Base-by-base conservation (phyloP, 1,140 invertebrate species). In the Pinna nobilis region DNA sequence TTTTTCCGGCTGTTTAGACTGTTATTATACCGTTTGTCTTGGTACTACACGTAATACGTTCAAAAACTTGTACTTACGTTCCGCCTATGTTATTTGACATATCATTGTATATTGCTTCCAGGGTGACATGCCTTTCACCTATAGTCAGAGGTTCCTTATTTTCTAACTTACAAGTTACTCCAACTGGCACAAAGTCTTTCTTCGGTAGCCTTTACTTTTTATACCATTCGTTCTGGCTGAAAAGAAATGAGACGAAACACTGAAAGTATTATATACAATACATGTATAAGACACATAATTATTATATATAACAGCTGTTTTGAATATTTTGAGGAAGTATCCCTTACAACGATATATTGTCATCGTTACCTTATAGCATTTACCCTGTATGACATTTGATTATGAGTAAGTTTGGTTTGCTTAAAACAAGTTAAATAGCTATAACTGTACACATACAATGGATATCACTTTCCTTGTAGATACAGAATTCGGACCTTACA, bases 71-170 rank as follows among this genome's bases (percentile, higher is more conserved):
- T 59, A 2, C 63, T 65, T 65, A 65, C 47, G 51, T n/a, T 50
- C 63, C 63, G 33, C 32, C 47, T 50, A 32, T 47, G 51, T 50
- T 50, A 28, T 50, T 39, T 20, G 63, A 33, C 18, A 65, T 47
- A 65, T 65, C 63, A 13, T 41, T 51, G 28, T 65, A 65, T 5
- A 65, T 50, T 3, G 6, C 47, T 20, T 65, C 63, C 18, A 65
- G 47, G 11, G 51, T 15, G 15, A 32, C 33, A 15, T 13, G 49
- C 23, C 63, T 50, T 28, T 65, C 63, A 9, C 15, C 30, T 47
- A 30, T 49, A 50, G 41, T 25, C n/a, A 65, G 30, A 3, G 44
- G 41, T 35, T 35, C 20, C 50, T 65, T 28, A 28, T 30, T 50
- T 6, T 50, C 61, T 11, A 65, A 33, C 23, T 63, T 63, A 25